Base-by-base conservation (phyloP, 2,888 invertebrate genomes). In the Cantharis nigra region DNA sequence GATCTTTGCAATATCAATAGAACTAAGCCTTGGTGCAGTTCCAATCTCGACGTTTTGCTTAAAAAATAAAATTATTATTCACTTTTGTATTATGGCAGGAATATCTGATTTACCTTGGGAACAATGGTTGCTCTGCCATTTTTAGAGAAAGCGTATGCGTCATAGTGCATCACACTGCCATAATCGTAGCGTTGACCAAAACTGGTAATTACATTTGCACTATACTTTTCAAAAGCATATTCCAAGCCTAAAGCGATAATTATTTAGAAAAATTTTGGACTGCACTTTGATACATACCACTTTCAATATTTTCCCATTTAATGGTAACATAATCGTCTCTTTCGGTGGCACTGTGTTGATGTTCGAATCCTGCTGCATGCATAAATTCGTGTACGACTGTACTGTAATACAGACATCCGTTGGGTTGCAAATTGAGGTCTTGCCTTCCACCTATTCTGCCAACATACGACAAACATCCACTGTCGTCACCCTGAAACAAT, bases 311-410 rank as follows among this genome's bases (percentile, higher is more conserved):
- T 67, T 93, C 92, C 92, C 93, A 94, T 72, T 92, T 87, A 81
- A 96, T 94, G 80, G 91, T 90, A 1, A 96, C 93, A 86, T 91
- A 95, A 0, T 93, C 90, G 84, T 96, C 95, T 79, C 96, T 91
- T 87, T 96, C 93, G 16, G 92, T 91, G 26, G 95, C 91, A 84
- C 94, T 94, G 85, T 96, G 96, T 89, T 96, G 95, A 85, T 96
- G 96, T 86, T 93, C 94, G 87, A 96, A 96, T 0, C 96, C 96
- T 1, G 95, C 87, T 0, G 94, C 93, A 84, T 96, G 96, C 83
- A 96, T 90, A 85, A 96, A 90, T 86, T 96, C 96, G 85, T 96
- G 95, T 9, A 94, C 91, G 3, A 94, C 90, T 9, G 23, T 23
- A 23, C 3, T 11, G 18, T 20, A 10, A 18, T 20, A 65, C 5